Percentiles rank a stretch among this genome's conserved stretches.
Evolutionary conservation across 2,888 invertebrate species (phyloP).

Genomic region (Clunio marinus): DNA sequence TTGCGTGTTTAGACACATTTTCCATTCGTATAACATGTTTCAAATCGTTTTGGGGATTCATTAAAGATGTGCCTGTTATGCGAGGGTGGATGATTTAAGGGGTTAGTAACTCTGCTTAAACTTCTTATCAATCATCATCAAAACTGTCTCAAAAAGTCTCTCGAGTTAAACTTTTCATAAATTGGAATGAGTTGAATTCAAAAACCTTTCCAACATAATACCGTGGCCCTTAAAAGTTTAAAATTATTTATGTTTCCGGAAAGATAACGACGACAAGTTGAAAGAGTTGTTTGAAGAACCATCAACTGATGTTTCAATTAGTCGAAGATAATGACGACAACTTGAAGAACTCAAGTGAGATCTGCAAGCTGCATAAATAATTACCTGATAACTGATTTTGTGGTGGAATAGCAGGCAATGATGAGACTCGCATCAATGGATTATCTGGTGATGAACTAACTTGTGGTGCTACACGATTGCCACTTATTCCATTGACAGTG

Average conservation of each 20-base stretch:
- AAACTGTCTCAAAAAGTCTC: no score
- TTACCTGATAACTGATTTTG: slow-evolving; percentile 34
- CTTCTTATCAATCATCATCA: no score
- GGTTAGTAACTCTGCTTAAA: no score
- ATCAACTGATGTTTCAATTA: slow-evolving; percentile 25
- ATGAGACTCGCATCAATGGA: slow-evolving; percentile 41
- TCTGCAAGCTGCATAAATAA: slow-evolving; percentile 28
- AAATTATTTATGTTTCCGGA: no score
- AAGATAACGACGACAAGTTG: no score
- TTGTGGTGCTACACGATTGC: slow-evolving; percentile 27
- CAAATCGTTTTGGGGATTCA: background rate
- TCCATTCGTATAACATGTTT: slow-evolving; percentile 1
- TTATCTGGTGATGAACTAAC: slow-evolving; percentile 31
- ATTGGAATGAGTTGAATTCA: no score
- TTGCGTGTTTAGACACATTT: slow-evolving; percentile 30
- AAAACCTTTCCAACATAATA: no score
- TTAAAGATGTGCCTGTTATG: background rate
- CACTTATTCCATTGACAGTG: slow-evolving; percentile 16
- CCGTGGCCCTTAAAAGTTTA: no score
- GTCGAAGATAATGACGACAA: no score
- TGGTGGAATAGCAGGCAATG: slow-evolving; percentile 41
- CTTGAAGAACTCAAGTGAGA: background rate
- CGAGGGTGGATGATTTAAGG: background rate
- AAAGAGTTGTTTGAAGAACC: background rate
- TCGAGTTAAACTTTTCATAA: no score